A percentile compares a stretch with the other conserved stretches of the same genome.
Evolutionary conservation across 2,113 vertebrate species (phyloP).

Genomic region (Strigops habroptila): DNA sequence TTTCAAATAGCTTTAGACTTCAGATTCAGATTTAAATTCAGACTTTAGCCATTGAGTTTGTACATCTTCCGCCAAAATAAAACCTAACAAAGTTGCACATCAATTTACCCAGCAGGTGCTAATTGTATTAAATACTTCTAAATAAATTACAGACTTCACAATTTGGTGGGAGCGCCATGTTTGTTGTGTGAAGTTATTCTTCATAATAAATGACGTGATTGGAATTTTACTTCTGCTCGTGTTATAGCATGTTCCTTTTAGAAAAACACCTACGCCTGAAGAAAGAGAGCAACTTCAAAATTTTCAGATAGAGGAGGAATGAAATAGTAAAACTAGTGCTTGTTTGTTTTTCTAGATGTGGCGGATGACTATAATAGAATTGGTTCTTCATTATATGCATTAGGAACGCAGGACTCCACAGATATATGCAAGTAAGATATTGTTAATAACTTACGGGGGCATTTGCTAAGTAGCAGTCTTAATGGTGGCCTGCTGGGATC

Average conservation of each 20-base stretch:
- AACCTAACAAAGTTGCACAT: neutral
- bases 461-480: neutral
- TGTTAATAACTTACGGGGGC: neutral
- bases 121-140: neutral
- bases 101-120: neutral
- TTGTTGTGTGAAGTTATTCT: neutral
- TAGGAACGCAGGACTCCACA: slow-evolving; percentile 97
- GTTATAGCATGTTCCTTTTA: neutral
- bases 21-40: neutral
- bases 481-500: neutral
- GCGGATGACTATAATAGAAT: slow-evolving; percentile 99
- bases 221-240: neutral
- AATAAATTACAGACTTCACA: neutral
- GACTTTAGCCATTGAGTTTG: neutral
- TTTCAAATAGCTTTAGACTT: neutral
- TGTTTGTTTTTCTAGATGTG: slow-evolving; percentile 79
- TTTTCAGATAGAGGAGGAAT: neutral
- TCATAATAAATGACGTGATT: neutral
- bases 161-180: neutral
- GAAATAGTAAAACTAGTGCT: slow-evolving; percentile 39
- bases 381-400: slow-evolving; percentile 90
- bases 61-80: neutral
- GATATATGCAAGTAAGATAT: slow-evolving; percentile 95
- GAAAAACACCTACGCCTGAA: neutral
- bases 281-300: neutral